Evolutionary conservation across 2,888 invertebrate genomes (phyloP).

Genomic region (Pedicia rivosa): DNA sequence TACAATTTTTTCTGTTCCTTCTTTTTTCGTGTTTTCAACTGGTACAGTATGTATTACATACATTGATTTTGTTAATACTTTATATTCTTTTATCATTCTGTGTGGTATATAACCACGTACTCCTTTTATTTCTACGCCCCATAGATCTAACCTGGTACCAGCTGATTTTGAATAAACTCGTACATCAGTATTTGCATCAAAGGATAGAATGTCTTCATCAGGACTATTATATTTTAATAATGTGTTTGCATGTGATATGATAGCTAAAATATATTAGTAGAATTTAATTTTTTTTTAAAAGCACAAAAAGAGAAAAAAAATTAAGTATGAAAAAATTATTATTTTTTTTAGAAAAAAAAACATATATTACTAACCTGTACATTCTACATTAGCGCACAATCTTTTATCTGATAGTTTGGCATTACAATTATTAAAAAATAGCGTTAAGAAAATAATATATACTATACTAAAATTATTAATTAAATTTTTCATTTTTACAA

Average conservation of each 20-base stretch:
- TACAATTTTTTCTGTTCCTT: no score
- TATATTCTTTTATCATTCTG: slow-evolving; percentile 41
- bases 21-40: slow-evolving; percentile 20
- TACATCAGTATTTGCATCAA: slow-evolving; percentile 38
- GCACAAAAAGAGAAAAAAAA: not conserved
- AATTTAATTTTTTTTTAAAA: slow-evolving; percentile 11
- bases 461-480: no score
- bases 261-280: slow-evolving; percentile 35
- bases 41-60: slow-evolving; percentile 29
- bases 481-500: no score
- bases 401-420: slow-evolving; percentile 47
- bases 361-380: slow-evolving; percentile 40
- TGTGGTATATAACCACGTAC: slow-evolving; percentile 49
- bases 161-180: slow-evolving; percentile 54
- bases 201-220: slow-evolving; percentile 42
- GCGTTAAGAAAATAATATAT: no score
- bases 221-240: slow-evolving; percentile 37
- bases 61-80: slow-evolving; percentile 30
- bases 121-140: slow-evolving; percentile 54
- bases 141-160: slow-evolving; percentile 38
- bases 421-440: no score
- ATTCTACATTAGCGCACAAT: slow-evolving; percentile 51
- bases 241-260: slow-evolving; percentile 45
- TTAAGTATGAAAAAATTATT: not conserved
- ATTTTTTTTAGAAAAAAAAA: not conserved